These are phyloP conservation scores for Balearica regulorum DNA, from an alignment of 2,797 vertebrate species.

Conservation along the genomic window DNA sequence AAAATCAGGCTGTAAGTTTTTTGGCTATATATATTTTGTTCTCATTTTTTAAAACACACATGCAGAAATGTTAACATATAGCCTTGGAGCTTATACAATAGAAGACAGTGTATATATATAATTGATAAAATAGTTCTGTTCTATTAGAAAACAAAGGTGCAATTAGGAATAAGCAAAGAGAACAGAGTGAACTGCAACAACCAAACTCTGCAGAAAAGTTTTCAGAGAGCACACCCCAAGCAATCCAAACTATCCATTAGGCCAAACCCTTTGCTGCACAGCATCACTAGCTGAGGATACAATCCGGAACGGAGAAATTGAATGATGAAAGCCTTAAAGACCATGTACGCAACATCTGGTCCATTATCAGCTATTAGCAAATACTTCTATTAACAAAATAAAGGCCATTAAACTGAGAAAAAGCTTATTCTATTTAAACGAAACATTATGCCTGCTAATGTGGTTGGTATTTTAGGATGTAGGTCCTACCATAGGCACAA, in stretches of 20 bases:
- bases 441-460: conserved; percentile 33
- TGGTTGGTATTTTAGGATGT: conserved; percentile 25
- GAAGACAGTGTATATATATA: not conserved
- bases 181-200: not conserved
- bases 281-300: not conserved
- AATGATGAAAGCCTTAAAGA: not conserved
- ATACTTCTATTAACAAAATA: conserved; percentile 24
- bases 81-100: not conserved
- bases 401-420: not conserved
- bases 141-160: not conserved
- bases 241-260: not conserved
- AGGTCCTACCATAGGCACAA: conserved; percentile 60
- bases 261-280: not conserved
- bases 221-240: not conserved
- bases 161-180: not conserved
- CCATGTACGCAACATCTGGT: not conserved
- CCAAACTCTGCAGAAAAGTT: not conserved
- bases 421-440: conserved; percentile 25
- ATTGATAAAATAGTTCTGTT: not conserved
- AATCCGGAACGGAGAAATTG: not conserved
- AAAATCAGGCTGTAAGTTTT: not conserved
- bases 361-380: conserved; percentile 20
- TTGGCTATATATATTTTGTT: not conserved
- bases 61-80: not conserved
- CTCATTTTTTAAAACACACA: not conserved